A percentile compares a stretch with the other conserved stretches of the same genome.
Conservation (phyloP, 2,113 vertebrate species). For the Oreotrochilus melanogaster region DNA sequence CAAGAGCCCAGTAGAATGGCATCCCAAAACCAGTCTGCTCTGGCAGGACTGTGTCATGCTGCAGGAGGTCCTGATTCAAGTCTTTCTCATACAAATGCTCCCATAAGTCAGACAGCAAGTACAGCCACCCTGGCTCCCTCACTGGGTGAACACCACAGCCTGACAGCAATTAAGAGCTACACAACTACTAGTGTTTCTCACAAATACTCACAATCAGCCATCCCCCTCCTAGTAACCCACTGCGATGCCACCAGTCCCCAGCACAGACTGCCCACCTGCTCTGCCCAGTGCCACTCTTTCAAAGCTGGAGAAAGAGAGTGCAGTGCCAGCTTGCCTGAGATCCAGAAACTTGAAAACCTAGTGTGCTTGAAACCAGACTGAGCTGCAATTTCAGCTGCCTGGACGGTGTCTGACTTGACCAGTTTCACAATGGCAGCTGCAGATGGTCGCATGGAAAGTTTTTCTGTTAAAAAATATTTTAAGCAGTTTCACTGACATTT, state of each 20-base stretch:
- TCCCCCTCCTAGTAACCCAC: not conserved
- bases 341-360: not conserved
- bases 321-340: not conserved
- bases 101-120: not conserved
- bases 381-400: fast-evolving
- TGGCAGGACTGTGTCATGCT: not conserved
- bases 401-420: not conserved
- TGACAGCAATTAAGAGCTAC: not conserved
- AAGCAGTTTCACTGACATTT: not conserved
- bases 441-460: not conserved
- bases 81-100: not conserved
- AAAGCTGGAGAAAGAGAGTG: not conserved
- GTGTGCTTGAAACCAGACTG: not conserved
- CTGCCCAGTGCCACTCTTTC: fast-evolving
- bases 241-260: fast-evolving
- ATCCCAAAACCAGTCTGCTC: not conserved
- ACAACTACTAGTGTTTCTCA: not conserved
- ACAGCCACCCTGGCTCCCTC: fast-evolving
- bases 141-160: not conserved
- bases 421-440: not conserved
- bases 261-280: fast-evolving
- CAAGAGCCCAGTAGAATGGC: fast-evolving
- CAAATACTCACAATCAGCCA: not conserved
- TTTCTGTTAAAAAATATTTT: not conserved
- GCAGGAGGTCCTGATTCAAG: not conserved